Evolutionary conservation across 2,888 invertebrate genomes (phyloP), one percentile per base, ranked within the genome.

Genomic region (Acleris emargana): DNA sequence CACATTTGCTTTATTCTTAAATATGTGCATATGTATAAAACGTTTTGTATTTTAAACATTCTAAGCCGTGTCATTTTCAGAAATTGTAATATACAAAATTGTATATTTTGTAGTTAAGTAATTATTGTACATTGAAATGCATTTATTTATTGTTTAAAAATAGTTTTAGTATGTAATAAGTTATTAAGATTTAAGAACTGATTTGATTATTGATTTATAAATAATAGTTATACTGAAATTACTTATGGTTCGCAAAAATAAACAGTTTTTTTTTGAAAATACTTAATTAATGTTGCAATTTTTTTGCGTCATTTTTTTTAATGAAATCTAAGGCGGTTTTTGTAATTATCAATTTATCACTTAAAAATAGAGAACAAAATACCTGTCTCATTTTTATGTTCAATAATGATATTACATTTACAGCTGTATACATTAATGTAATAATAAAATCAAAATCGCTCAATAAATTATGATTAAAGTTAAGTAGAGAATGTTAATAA

Each of bases 61-160:
- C 62, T 67, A 25, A 32, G 32, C 42, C 16, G 67, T 62, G 62
- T 66, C 66, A 66, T 66, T 66, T 55, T 47, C 60, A 45, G 50
- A 54, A 54, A 60, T 71, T 74, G 70, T 73, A 76, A 72, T 69
- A 74, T 74, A 73, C 71, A 67, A 58, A 69, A 68, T 53, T 77
- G 76, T 82, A 79, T 80, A 79, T 74, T 76, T 76, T 72, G 69
- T 72, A 70, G 38, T 69, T 68, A 67, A 68, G 72, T 73, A 68
- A 67, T 72, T 73, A 58, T 58, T 86, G 84, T 88, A 87, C 79
- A 86, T 82, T 83, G 72, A 80, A 78, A 74, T 76, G 84, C 84
- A 89, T 88, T 88, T 88, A 89, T 88, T 88, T 86, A 88, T 85
- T 83, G 72, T 81, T 79, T 45, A 45, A 71, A 71, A 69, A 73